Conservation (phyloP, 2,797 vertebrate genomes). For the Enteromius fasciolatus region DNA sequence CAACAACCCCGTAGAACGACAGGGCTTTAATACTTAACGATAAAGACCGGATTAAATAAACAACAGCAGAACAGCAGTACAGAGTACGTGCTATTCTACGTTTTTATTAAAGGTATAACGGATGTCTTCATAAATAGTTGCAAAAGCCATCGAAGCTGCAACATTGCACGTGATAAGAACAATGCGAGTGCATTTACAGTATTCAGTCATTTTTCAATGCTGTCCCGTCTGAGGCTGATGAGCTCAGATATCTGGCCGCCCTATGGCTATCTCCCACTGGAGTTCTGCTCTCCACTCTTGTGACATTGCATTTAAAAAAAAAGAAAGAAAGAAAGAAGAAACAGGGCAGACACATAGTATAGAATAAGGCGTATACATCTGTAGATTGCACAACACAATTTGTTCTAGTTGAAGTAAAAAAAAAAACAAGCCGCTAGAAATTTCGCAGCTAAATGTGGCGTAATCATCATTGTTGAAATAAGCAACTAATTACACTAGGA, state of each 20-base stretch:
- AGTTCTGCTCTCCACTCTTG: conserved; percentile 53
- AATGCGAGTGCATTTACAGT: conserved; percentile 95
- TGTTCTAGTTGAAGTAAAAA: conserved; percentile 87
- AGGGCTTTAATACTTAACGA: conserved; percentile 71
- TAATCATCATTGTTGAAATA: conserved; percentile 76
- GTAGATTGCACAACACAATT: conserved; percentile 90
- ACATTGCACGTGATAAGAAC: conserved; percentile 99
- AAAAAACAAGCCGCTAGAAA: conserved; percentile 75
- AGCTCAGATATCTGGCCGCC: conserved; percentile 63
- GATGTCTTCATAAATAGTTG: conserved; percentile 99
- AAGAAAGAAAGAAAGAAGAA: conserved; percentile 62
- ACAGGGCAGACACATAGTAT: conserved; percentile 84
- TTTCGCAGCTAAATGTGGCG: conserved; percentile 75
- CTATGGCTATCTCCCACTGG: conserved; percentile 54
- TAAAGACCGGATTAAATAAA: conserved; percentile 76
- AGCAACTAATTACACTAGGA: conserved; percentile 79
- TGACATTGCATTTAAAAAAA: conserved; percentile 70
- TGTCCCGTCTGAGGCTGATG: conserved; percentile 61
- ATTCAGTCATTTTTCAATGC: conserved; percentile 83
- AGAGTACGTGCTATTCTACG: conserved; percentile 94
- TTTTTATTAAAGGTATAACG: conserved; percentile 99
- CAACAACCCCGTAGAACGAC: conserved; percentile 63
- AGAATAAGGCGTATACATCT: conserved; percentile 97
- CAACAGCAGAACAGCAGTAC: conserved; percentile 91
- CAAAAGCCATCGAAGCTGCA: conserved; percentile 99